A percentile compares a stretch with the other conserved stretches of the same genome.
Conservation (phyloP, 92 coral and sea anemone genomes). For the Metridium senile region DNA sequence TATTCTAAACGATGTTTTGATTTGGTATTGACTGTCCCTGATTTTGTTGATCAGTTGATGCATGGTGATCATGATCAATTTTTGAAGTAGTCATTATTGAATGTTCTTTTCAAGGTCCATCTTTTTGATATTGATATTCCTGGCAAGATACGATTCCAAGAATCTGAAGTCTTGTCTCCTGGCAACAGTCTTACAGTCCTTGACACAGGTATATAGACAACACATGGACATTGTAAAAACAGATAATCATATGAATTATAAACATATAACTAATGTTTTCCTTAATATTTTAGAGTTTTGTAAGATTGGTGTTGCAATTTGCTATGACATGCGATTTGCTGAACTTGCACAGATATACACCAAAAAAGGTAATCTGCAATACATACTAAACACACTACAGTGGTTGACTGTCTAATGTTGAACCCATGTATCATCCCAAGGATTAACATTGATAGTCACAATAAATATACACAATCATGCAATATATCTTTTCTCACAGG, state of each 20-base stretch:
- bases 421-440: too few species aligned
- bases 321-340: slow-evolving; percentile 91
- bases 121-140: slow-evolving; percentile 96
- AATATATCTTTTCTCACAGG: slow-evolving; percentile 47
- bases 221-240: too few species aligned
- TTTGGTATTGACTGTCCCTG: too few species aligned
- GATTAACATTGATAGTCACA: too few species aligned
- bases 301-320: slow-evolving; percentile 93
- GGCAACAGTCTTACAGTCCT: slow-evolving; percentile 79
- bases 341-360: slow-evolving; percentile 93
- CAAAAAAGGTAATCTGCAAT: slow-evolving; percentile 75
- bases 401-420: background rate
- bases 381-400: background rate
- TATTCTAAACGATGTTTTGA: too few species aligned
- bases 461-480: too few species aligned
- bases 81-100: background rate
- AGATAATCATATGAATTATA: too few species aligned
- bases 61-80: background rate
- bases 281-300: slow-evolving; percentile 66
- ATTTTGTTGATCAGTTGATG: too few species aligned
- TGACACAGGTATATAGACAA: slow-evolving; percentile 70
- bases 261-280: background rate
- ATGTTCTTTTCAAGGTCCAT: slow-evolving; percentile 61
- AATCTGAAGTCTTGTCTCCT: slow-evolving; percentile 85
- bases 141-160: slow-evolving; percentile 89